Percentiles rank a stretch among this genome's conserved stretches.
These are phyloP conservation scores for Anneissia japonica DNA, from an alignment of 35 echinoderm and acorn worm species.

Conservation along the genomic window DNA sequence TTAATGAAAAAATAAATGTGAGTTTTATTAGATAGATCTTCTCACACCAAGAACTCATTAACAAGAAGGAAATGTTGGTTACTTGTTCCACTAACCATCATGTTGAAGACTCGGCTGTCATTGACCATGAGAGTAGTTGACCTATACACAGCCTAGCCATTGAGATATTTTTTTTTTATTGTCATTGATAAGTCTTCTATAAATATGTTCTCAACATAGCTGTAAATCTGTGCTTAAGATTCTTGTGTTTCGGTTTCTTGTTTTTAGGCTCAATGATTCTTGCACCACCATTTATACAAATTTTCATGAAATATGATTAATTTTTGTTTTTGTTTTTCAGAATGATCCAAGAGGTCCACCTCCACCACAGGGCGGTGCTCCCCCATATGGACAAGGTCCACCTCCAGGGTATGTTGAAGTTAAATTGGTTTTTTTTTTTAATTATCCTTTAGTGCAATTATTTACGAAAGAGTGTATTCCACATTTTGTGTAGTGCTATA, in stretches of 20 bases:
- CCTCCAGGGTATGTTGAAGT: background rate
- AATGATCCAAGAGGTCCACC: background rate
- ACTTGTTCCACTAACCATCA: background rate
- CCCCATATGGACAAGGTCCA: constrained; percentile 8
- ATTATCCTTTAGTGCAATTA: background rate
- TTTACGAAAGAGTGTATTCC: too few species aligned
- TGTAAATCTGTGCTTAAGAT: too few species aligned
- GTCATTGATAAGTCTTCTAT: too few species aligned
- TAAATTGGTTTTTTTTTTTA: background rate
- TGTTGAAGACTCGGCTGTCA: background rate
- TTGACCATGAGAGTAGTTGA: constrained; percentile 30
- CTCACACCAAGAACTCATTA: background rate
- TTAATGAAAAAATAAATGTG: constrained; percentile 54
- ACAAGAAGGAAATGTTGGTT: background rate
- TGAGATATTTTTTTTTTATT: background rate
- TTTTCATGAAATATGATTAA: too few species aligned
- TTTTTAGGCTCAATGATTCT: too few species aligned
- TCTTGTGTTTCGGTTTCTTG: too few species aligned
- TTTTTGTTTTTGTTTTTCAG: too few species aligned
- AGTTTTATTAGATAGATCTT: background rate
- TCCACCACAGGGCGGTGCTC: constrained; percentile 5
- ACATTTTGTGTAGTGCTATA: too few species aligned
- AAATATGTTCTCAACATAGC: too few species aligned
- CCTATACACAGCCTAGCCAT: background rate
- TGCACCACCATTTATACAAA: too few species aligned